Base-by-base conservation (phyloP, 1,140 invertebrate species). In the Acromyrmex heyeri region DNA sequence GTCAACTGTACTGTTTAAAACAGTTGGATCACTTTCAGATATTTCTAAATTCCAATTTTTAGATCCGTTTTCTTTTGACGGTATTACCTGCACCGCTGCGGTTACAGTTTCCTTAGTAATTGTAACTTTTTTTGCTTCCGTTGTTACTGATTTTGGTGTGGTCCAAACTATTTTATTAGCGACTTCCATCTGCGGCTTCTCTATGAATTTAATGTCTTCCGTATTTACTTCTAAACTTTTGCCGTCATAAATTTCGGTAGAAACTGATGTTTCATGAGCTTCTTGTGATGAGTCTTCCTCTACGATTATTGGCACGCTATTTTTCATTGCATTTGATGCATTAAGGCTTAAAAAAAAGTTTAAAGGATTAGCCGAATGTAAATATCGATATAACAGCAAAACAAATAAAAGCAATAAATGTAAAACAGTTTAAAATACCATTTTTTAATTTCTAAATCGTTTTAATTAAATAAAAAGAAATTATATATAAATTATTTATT, bases 91-190 rank as follows among this genome's bases (percentile, higher is more conserved):
- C 53, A 50, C 61, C 14, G 67, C 67, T 38, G 76, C 30, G 14
- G 48, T 86, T 16, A 72, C 55, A 50, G 24, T 82, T 30, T 86
- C 89, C n/a, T 87, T 87, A 1, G 12, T 8, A 34, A 38, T 48
- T 30, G 5, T 21, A 24, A 27, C 8, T 48, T 82, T 90, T 1
- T 53, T 78, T 55, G 64, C 50, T 50, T 86, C 81, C n/a, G 16
- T 16, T 1, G 8, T 30, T 24, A 24, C 21, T 2, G 38, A 59
- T 61, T 78, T 91, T 0, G 90, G 90, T 10, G 93, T 93, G 0
- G 94, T 94, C 94, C 93, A 94, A 0, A 92, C 85, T 16, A 95
- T 93, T 24, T 77, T 91, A 90, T 92, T 94, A 0, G 90, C 81
- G 0, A 90, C 24, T 79, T 92, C 82, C 62, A 70, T 72, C 75